phyloP scores from a whole-genome alignment of 2,888 invertebrate genomes.

The Peribatodes rhomboidaria region DNA sequence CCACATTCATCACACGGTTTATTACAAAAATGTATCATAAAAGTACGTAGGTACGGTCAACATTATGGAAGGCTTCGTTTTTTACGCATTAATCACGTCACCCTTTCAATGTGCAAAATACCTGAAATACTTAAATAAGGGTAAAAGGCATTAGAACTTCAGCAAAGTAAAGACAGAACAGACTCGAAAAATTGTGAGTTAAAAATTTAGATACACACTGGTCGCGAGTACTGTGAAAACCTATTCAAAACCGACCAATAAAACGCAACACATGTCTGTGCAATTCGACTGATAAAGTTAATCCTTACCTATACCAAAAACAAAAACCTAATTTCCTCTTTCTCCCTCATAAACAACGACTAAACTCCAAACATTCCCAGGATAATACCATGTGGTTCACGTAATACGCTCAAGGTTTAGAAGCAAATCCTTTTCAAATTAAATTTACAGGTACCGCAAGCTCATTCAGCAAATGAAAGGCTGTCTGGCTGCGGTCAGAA shows the following conservation, averaged over 20 bases:
- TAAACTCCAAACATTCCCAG: conserved; percentile 21
- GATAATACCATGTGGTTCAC: conserved; percentile 20
- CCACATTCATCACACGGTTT: conserved; percentile 14
- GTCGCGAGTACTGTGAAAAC: background rate
- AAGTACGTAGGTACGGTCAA: conserved; percentile 8
- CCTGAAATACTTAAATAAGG: too few species aligned
- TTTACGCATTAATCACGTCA: background rate
- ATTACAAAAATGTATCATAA: conserved; percentile 17
- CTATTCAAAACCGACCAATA: background rate
- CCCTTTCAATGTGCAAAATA: background rate
- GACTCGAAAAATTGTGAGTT: too few species aligned
- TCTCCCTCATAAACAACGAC: conserved; percentile 9
- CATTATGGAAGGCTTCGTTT: background rate
- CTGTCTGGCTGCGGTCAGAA: conserved; percentile 35
- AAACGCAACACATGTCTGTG: background rate
- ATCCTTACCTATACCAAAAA: background rate
- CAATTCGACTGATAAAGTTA: background rate
- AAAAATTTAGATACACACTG: too few species aligned
- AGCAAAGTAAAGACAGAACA: too few species aligned
- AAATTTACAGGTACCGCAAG: conserved; percentile 35
- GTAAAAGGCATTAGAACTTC: too few species aligned
- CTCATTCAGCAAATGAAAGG: conserved; percentile 37
- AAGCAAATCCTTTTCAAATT: conserved; percentile 27
- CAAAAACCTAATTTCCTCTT: background rate
- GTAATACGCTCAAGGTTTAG: conserved; percentile 15